Evolutionary conservation across 2,113 vertebrate species (phyloP).

Genomic region (Paralichthys olivaceus): DNA sequence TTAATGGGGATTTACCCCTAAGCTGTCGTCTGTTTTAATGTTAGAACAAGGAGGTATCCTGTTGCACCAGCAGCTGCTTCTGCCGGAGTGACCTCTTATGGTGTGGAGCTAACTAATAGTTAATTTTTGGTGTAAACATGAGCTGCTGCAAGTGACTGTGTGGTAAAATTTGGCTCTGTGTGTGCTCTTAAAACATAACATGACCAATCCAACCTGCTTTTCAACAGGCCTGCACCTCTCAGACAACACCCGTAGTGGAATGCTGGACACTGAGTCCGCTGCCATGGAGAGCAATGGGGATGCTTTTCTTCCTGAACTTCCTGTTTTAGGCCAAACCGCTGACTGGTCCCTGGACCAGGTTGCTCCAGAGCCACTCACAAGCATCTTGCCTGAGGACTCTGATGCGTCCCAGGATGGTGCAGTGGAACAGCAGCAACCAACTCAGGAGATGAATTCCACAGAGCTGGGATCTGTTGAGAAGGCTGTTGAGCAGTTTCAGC

Average conservation of each 20-base stretch:
- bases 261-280: constrained; percentile 79
- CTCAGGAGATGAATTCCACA: constrained; percentile 31
- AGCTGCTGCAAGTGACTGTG: not conserved
- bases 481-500: constrained; percentile 73
- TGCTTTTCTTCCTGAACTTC: constrained; percentile 67
- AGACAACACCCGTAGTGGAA: constrained; percentile 73
- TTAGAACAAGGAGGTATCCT: constrained; percentile 51
- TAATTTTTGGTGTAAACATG: not conserved
- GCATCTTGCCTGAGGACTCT: constrained; percentile 53
- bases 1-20: constrained; percentile 12
- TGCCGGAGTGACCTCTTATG: not conserved
- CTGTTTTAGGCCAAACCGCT: constrained; percentile 62
- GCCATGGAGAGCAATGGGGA: constrained; percentile 77
- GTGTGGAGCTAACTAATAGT: not conserved
- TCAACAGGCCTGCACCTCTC: constrained; percentile 56
- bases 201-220: not conserved
- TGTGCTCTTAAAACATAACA: too few relatives aligned
- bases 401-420: constrained; percentile 50
- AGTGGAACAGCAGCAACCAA: constrained; percentile 26
- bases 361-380: constrained; percentile 63
- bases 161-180: too few relatives aligned
- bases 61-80: constrained; percentile 18
- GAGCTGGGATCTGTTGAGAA: constrained; percentile 70
- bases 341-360: constrained; percentile 73
- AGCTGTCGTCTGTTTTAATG: constrained; percentile 5